Percentiles rank a stretch among this genome's conserved stretches.
Conservation (phyloP, 2,888 invertebrate genomes). For the Thera britannica region DNA sequence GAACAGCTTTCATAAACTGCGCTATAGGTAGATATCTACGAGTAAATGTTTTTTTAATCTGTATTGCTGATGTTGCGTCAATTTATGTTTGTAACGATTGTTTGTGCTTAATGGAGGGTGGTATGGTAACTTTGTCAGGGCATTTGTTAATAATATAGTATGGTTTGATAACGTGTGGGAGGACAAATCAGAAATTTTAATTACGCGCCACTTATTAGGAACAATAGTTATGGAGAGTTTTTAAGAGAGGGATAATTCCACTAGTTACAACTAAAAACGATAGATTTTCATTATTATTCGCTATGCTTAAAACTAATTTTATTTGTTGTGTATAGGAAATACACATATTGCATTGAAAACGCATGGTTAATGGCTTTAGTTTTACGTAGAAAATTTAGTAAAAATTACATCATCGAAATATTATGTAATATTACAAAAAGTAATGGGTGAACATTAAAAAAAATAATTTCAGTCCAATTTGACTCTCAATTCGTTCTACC, state of each 20-base stretch:
- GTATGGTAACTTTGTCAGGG: neutral
- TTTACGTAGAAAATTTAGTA: too few species aligned
- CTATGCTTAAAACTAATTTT: too few species aligned
- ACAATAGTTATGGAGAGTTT: too few species aligned
- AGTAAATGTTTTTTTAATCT: neutral
- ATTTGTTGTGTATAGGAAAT: neutral
- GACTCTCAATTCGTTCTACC: constrained; percentile 31
- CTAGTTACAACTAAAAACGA: too few species aligned
- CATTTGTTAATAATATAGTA: neutral
- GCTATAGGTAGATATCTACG: too few species aligned
- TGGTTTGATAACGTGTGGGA: neutral
- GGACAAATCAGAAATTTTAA: neutral
- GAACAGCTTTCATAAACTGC: neutral
- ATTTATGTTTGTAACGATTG: neutral
- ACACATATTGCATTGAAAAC: too few species aligned
- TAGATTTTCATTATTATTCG: too few species aligned
- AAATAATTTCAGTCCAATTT: constrained; percentile 21
- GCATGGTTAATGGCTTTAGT: too few species aligned
- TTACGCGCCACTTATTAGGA: neutral
- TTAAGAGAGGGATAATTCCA: too few species aligned
- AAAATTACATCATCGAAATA: neutral
- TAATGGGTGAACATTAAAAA: constrained; percentile 12
- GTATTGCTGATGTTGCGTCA: neutral
- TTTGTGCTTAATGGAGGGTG: constrained; percentile 1
- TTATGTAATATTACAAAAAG: neutral